Base-by-base conservation (phyloP, 2,888 invertebrate species). In the Lycia hirtaria region DNA sequence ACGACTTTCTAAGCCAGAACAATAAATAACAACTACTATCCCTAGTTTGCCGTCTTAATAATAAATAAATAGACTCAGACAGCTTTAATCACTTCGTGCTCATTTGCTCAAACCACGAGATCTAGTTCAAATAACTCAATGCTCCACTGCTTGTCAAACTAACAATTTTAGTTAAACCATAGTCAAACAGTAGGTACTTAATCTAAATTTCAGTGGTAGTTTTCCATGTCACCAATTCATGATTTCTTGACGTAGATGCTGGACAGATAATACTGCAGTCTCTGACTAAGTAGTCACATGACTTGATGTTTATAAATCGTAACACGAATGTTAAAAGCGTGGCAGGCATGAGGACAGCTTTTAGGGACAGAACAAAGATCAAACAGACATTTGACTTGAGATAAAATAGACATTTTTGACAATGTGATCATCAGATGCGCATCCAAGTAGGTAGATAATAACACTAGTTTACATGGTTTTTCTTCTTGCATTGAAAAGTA, bases 201-300 rank as follows among this genome's bases (percentile, higher is more conserved):
- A 28, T 44, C 44, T 30, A 44, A 44, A 44, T 44, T 30, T 32
- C 32, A 30, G 44, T 19, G 44, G 44, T 44, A 20, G 32, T 44
- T 44, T 44, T 44, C 44, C 44, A 44, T 32, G 44, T 20, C 30
- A 30, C 9, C 19, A 20, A 9, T 12, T 30, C 44, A 32, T 32
- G 44, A 44, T 28, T 17, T 24, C 10, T 26, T 43, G 43, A 28
- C 43, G 43, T 4, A 22, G 3, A 24, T 12, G 14, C 7, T 41
- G 26, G 41, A 15, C 26, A 26, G 41, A 41, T 41, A 41, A 12
- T 19, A 10, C 38, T 22, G 38, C 38, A 38, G 12, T 12, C 1
- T 1, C 26, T 26, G 9, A 6, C 9, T 9, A 26, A 30, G 12
- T 12, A 9, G 32, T 32, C 32, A 32, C 32, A 32, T 32, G 32